Base-by-base conservation (phyloP, 2,113 vertebrate species). In the Vanacampus margaritifer region DNA sequence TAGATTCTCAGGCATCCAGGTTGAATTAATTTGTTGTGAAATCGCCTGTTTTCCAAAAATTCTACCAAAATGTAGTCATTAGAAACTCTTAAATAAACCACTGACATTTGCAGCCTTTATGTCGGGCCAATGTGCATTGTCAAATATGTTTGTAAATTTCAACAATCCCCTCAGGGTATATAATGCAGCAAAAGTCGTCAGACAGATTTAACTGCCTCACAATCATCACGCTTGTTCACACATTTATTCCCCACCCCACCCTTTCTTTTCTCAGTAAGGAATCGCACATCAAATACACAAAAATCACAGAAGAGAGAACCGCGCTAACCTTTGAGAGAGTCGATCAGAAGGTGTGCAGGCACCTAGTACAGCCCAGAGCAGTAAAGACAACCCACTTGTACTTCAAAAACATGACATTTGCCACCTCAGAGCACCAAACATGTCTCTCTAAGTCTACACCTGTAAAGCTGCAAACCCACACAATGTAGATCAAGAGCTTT, bases 401-500 rank as follows among this genome's bases (percentile, higher is more conserved):
- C 84, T 87, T 89, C 83, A 89, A 88, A 90, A 84, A 89, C 83
- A 85, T 88, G 88, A 88, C 88, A 89, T 89, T 88, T 89, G 86
- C 88, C 88, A 90, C 87, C 89, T 86, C 75, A 69, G 85, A 89
- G 88, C 83, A 86, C 72, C 71, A 81, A 89, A 86, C 78, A 51
- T 78, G 85, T 85, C 89, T 90, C 81, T 82, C 74, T 76, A 76
- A 79, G 80, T 74, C 73, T 87, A 83, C 85, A 88, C 86, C 86
- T 88, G 82, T 78, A 89, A 86, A 89, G 83, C 76, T 84, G 73
- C 60, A 85, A 88, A 87, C 87, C 89, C 86, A 88, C 88, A 89
- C 75, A 75, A 79, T 74, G 82, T 57, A 80, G 75, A 79, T 81
- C 73, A 80, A 81, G 69, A 83, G 72, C 65, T 73, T 75, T 76